A percentile compares a stretch with the other conserved stretches of the same genome.
Evolutionary conservation across 2,797 vertebrate genomes (phyloP).

Genomic region (Oryzias sinensis): DNA sequence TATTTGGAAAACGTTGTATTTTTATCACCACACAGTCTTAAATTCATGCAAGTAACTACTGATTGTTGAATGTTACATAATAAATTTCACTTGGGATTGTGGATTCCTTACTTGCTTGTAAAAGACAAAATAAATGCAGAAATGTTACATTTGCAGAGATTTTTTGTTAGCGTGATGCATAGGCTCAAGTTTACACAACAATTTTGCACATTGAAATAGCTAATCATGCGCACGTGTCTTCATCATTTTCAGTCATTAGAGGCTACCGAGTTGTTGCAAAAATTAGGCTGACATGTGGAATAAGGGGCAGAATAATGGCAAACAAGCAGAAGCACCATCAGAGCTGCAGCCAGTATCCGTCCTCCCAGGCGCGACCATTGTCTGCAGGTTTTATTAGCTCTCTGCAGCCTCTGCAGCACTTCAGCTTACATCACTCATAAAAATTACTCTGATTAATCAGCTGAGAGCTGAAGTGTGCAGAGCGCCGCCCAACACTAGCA

Average conservation of each 20-base stretch:
- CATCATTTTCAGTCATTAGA: conserved; percentile 30
- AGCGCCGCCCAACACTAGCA: conserved; percentile 35
- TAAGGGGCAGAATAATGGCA: conserved; percentile 34
- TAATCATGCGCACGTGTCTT: not conserved
- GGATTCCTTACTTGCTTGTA: no score
- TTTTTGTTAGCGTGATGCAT: no score
- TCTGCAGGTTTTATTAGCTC: conserved; percentile 62
- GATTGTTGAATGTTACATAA: no score
- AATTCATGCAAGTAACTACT: no score
- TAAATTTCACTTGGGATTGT: no score
- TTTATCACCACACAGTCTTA: no score
- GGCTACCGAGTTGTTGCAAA: conserved; percentile 50
- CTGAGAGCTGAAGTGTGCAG: conserved; percentile 59
- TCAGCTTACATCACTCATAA: conserved; percentile 66
- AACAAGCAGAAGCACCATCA: conserved; percentile 35
- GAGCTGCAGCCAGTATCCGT: conserved; percentile 37
- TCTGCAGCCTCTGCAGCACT: conserved; percentile 33
- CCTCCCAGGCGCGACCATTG: conserved; percentile 43
- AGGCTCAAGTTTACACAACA: no score
- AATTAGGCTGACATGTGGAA: conserved; percentile 35
- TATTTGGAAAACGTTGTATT: no score
- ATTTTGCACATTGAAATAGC: not conserved
- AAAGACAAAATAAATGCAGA: no score
- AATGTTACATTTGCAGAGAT: no score
- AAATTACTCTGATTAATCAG: conserved; percentile 76